Conservation (phyloP, 2,888 invertebrate genomes). For the Octodonta nipae region DNA sequence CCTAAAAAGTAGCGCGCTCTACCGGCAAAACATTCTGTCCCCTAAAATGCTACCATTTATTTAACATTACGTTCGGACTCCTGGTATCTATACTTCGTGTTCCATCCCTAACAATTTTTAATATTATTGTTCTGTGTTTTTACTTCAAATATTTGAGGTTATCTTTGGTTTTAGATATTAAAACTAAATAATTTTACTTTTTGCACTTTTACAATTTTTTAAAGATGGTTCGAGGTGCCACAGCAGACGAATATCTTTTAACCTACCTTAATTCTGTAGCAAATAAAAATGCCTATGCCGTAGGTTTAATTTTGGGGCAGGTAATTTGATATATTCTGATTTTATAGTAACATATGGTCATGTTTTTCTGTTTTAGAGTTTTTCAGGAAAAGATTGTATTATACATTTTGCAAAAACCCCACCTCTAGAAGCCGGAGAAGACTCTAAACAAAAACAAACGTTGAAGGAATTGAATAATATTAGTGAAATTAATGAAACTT, state of each 20-base stretch:
- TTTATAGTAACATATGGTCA: conserved; percentile 14
- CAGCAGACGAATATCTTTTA: conserved; percentile 54
- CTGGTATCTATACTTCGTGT: no score
- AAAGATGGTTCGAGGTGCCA: conserved; percentile 43
- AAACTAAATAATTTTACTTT: no score
- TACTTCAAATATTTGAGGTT: no score
- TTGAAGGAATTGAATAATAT: conserved; percentile 27
- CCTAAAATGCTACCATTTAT: no score
- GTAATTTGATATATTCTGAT: conserved; percentile 35
- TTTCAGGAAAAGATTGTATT: conserved; percentile 56
- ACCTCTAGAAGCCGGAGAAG: conserved; percentile 41
- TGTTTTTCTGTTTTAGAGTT: conserved; percentile 37
- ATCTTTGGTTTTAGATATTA: no score
- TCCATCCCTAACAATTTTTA: no score
- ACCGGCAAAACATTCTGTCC: no score
- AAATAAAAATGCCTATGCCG: conserved; percentile 47
- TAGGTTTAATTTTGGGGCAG: conserved; percentile 70
- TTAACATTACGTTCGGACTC: no score
- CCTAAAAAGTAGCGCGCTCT: no score
- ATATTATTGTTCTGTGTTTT: no score
- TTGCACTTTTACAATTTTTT: no score
- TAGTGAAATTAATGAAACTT: conserved; percentile 49
- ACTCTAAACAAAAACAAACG: conserved; percentile 24
- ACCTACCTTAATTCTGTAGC: conserved; percentile 54
- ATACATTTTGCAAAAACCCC: conserved; percentile 71